These are phyloP conservation scores for Melanotaenia nigrans DNA, from an alignment of 2,797 vertebrate genomes.

Conservation along the genomic window DNA sequence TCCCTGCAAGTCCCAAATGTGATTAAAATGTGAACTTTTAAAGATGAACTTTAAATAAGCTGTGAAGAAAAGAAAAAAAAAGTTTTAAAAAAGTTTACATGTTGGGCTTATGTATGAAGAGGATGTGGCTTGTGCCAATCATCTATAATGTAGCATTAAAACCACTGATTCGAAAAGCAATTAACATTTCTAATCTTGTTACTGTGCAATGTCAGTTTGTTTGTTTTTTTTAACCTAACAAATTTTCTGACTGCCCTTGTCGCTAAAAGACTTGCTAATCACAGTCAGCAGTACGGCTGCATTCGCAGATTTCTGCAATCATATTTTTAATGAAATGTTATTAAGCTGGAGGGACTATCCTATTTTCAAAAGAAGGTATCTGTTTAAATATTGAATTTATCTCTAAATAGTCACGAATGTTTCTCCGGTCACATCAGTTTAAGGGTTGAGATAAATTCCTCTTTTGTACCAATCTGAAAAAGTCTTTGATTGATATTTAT, in stretches of 20 bases:
- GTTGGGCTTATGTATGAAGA: background rate
- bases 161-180: background rate
- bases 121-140: background rate
- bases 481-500: constrained; percentile 2
- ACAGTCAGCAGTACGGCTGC: background rate
- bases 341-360: background rate
- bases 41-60: background rate
- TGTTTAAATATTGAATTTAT: background rate
- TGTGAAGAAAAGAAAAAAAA: too few species aligned
- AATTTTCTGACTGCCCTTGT: background rate
- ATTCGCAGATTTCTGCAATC: background rate
- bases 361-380: background rate
- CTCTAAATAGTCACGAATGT: background rate
- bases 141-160: background rate
- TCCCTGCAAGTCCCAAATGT: background rate
- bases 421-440: background rate
- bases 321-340: too few species aligned
- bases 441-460: background rate
- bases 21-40: background rate
- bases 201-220: background rate
- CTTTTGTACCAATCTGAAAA: background rate
- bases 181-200: background rate
- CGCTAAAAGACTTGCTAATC: background rate
- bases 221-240: background rate
- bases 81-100: background rate